Base-by-base conservation (phyloP, 2,888 invertebrate genomes). In the Caenorhabditis sp. region DNA sequence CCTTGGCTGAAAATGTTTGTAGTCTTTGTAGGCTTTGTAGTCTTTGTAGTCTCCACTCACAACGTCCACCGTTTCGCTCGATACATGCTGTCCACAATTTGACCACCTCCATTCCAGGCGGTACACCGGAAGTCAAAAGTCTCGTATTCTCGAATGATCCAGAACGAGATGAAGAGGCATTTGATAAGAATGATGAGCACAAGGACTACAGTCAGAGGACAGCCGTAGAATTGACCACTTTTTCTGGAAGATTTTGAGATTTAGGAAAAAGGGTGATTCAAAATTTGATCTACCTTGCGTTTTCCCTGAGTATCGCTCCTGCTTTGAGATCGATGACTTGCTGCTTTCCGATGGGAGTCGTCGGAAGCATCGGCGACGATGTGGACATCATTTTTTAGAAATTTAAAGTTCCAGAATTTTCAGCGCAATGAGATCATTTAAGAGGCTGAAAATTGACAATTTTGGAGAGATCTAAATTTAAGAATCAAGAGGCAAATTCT, bases 241-340 rank as follows among this genome's bases (percentile, higher is more conserved):
- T 74, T 75, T 76, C 84, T 84, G 74, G 10, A 73, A 66, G 56
- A 44, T 38, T 8, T 35, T 1, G 28, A 56, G 38, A 19, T 38
- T 26, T 54, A 16, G 12, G 44, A 16, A 12, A 14, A 8, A 14
- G 14, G 3, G 12, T 3, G 16, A 14, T 44, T 16, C 12, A 7
- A 31, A 31, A 7, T 31, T 31, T 31, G 31, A 31, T 31, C 7
- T n/a, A 82, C 82, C 82, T 73, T 1, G 74, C 61, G 59, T 83
- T 83, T n/a, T 83, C 82, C 41, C 83, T 72, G 14, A 83, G 22
- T 75, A 86, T 85, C 12, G 83, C 76, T n/a, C 86, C 86, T 1
- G 86, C 85, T 38, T 82, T 80, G 22, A 86, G 41, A 72, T 86
- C 86, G 41, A 86, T 85, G 12, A 86, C 69, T 72, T 86, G 86